Evolutionary conservation across 2,888 invertebrate genomes (phyloP), one percentile per base, ranked within the genome.

Genomic region (Frankliniella fusca): DNA sequence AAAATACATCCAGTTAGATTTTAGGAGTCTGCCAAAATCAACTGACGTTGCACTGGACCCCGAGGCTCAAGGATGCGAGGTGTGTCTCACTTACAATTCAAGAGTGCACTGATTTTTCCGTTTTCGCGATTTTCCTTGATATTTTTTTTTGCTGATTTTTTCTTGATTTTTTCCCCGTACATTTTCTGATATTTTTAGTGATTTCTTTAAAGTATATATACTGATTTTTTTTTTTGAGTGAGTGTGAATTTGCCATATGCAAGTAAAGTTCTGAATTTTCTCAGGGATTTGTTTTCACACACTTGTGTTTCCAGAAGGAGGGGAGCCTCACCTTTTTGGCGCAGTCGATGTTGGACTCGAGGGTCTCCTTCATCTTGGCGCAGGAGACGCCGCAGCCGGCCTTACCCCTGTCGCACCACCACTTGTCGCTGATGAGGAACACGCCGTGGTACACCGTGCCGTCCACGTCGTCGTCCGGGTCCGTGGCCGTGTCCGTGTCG

Each of bases 361-460:
- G 70, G 70, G 70, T 76, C 23, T 27, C 11, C 70, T 76, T 76
- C 70, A 76, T 76, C 27, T 76, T 8, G 11, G 23, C 70, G 70
- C 70, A 76, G 23, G 70, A 9, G 27, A 76, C 70, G 70, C 70
- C 70, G 70, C 70, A 76, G 70, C 70, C 70, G 70, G 61, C 61
- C 61, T 27, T 76, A 27, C 70, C 70, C 70, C 9, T 23, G 70
- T 76, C 23, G 70, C 70, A 76, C 70, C 70, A 76, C 70, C 70
- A 76, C 70, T 76, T 76, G 70, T 76, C 70, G 70, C 70, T 76
- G 70, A 76, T 76, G 70, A 76, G 70, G 70, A 76, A 76, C 27
- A 76, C 70, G 70, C 70, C 70, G 70, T 76, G 70, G 70, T 76
- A 76, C 70, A 76, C 70, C 70, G 70, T 76, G 70, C 70, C 70